A percentile compares a stretch with the other conserved stretches of the same genome.
These are phyloP conservation scores for Acyrthosiphon pisum DNA, from an alignment of 1,140 invertebrate species.

Conservation along the genomic window DNA sequence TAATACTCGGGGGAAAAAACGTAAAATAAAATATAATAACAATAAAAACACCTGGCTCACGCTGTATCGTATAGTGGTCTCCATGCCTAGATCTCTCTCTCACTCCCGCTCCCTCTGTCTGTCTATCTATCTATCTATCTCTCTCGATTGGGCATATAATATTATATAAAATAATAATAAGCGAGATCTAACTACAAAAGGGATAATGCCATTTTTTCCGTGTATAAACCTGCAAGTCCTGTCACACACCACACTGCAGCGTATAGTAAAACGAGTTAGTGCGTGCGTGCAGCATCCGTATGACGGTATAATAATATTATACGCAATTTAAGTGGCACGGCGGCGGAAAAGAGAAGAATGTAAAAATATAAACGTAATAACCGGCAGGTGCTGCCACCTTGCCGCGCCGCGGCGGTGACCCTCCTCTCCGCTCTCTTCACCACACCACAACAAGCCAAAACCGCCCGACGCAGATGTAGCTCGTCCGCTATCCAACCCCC, in stretches of 20 bases:
- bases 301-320: conserved; percentile 5
- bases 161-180: neutral
- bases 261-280: neutral
- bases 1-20: neutral
- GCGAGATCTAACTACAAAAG: neutral
- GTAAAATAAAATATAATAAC: conserved; percentile 31
- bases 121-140: neutral
- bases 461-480: neutral
- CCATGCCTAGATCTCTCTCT: neutral
- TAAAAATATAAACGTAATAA: conserved; percentile 2
- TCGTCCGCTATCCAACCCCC: neutral
- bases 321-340: too few relatives aligned
- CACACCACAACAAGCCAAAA: neutral
- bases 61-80: neutral
- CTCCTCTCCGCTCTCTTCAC: neutral
- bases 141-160: neutral
- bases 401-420: neutral
- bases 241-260: neutral
- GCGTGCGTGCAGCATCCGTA: neutral
- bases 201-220: conserved; percentile 18
- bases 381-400: neutral
- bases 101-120: too few relatives aligned
- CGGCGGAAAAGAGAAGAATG: neutral
- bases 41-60: conserved; percentile 28
- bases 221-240: neutral